Base-by-base conservation (phyloP, 2,113 vertebrate genomes). In the Pteruthius melanotis region DNA sequence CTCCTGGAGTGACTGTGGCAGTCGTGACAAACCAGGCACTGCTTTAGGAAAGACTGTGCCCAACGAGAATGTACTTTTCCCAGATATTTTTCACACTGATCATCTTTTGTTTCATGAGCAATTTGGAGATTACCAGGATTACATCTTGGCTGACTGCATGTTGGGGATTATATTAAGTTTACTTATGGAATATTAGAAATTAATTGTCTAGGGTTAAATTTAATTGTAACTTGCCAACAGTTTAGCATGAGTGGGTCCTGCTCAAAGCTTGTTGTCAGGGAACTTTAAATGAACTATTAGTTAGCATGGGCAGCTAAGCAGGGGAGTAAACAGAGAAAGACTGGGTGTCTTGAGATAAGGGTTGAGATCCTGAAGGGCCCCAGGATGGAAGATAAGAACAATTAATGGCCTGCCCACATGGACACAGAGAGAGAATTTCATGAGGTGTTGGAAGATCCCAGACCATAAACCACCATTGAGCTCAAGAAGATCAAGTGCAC, bases 121-220 rank as follows among this genome's bases (percentile, higher is more conserved):
- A 59, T 99, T 99, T 96, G 98, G 98, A 91, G 98, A 98, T 8
- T 99, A 99, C 88, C 99, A 99, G 94, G 99, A 99, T 97, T 99
- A 99, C 89, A 98, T 99, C 71, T 98, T 99, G 17, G 99, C 26
- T 63, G 56, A 42, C 31, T 63, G 42, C 31, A 28, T 63, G 10
- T 42, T 61, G 40, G 35, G 40, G 54, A 61, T 76, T 61, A 76
- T 27, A 63, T n/a, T 33, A 39, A 26, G 18, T 31, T 72, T 57
- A 44, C 15, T 72, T 44, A 50, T 11, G 50, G 54, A 81, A 69
- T 56, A 54, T 42, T 63, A 69, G 40, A 63, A 68, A 90, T 61
- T 49, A 76, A 31, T 63, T 49, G n/a, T 83, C 40, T 42, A 28
- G 26, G 30, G 35, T 70, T 68, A 76, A 40, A 6, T 37, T 63